phyloP scores from a whole-genome alignment of 2,888 invertebrate species.

The Lasioglossum zephyrum region DNA sequence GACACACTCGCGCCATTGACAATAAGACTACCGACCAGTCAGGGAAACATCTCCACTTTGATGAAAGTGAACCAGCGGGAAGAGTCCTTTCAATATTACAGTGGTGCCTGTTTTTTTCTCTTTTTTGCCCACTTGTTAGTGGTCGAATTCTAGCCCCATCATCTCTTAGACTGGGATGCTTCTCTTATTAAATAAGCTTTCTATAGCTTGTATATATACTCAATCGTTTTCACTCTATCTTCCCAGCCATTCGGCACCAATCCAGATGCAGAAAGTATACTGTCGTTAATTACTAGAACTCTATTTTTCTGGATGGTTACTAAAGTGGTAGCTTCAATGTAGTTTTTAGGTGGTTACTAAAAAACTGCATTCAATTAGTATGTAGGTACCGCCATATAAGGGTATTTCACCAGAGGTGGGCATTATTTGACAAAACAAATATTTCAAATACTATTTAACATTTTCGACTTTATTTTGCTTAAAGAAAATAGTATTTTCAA shows the following conservation, averaged over 20 bases:
- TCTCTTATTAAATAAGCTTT: background rate
- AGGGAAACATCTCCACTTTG: background rate
- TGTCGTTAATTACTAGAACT: background rate
- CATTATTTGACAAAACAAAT: no score
- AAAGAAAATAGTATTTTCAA: no score
- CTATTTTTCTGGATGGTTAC: background rate
- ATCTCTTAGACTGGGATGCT: background rate
- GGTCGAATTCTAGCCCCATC: background rate
- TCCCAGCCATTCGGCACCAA: background rate
- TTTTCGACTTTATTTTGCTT: no score
- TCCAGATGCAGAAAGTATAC: background rate
- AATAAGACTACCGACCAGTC: background rate
- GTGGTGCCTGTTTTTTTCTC: background rate
- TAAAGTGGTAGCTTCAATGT: background rate
- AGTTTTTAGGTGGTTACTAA: background rate
- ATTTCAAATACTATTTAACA: no score
- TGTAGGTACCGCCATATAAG: background rate
- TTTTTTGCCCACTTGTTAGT: background rate
- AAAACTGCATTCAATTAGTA: background rate
- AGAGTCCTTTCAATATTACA: constrained; percentile 1
- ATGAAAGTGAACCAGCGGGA: background rate
- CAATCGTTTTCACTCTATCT: background rate
- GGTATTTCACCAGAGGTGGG: no score
- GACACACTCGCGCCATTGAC: background rate
- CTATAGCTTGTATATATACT: background rate